Conservation (phyloP, 2,113 vertebrate genomes). For the Edolisoma coerulescens region DNA sequence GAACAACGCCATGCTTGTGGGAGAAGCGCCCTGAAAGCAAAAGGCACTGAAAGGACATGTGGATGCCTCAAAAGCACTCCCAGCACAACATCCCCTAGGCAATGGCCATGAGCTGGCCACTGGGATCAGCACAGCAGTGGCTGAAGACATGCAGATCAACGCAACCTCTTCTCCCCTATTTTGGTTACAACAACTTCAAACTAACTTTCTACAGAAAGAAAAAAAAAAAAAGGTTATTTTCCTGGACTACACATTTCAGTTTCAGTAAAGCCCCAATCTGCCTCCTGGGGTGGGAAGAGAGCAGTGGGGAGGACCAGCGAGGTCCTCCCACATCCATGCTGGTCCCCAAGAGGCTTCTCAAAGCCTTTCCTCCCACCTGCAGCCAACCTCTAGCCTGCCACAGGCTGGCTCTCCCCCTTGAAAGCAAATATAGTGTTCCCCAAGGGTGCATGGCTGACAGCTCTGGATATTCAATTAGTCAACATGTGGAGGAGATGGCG, state of each 20-base stretch:
- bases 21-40: neutral
- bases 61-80: neutral
- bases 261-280: neutral
- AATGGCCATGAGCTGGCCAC: fast-evolving
- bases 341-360: fast-evolving
- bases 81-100: neutral
- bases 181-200: neutral
- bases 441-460: neutral
- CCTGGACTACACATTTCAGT: neutral
- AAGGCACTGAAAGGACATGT: fast-evolving
- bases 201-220: neutral
- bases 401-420: neutral
- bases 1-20: neutral
- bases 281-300: neutral
- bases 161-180: neutral
- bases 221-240: neutral
- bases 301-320: fast-evolving
- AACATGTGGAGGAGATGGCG: fast-evolving
- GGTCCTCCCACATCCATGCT: fast-evolving
- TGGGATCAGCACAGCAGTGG: neutral
- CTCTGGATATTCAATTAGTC: neutral
- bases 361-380: neutral
- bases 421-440: neutral
- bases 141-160: fast-evolving
- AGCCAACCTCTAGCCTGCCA: neutral